Evolutionary conservation across 2,797 vertebrate genomes (phyloP).

Genomic region (Scolopax rusticola): DNA sequence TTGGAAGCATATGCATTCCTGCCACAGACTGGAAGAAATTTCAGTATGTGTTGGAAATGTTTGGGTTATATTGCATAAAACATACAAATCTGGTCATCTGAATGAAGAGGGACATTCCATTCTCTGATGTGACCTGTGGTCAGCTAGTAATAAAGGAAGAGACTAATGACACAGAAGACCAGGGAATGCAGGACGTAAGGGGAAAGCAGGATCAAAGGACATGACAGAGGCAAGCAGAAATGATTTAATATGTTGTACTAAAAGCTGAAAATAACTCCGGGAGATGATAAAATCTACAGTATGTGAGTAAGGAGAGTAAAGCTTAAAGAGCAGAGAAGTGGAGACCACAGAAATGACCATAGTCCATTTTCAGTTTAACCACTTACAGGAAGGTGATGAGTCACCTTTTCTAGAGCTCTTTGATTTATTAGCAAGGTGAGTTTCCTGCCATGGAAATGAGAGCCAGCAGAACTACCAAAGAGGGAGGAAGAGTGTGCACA

Average conservation of each 20-base stretch:
- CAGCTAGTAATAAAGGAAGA: neutral
- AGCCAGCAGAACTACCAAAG: neutral
- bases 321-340: neutral
- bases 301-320: neutral
- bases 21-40: neutral
- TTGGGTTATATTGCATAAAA: neutral
- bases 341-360: constrained; percentile 15
- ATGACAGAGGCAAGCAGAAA: neutral
- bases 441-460: constrained; percentile 29
- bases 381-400: constrained; percentile 49
- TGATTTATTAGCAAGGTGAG: constrained; percentile 41
- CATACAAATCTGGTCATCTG: neutral
- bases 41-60: neutral
- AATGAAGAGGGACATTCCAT: neutral
- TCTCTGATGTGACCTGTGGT: neutral
- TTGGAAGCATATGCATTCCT: neutral
- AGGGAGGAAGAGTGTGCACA: constrained; percentile 1
- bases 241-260: neutral
- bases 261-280: constrained; percentile 16
- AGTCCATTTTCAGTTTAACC: constrained; percentile 38
- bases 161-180: neutral
- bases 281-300: constrained; percentile 1
- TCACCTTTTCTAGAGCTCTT: constrained; percentile 23
- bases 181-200: neutral
- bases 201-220: neutral